Evolutionary conservation across 1,140 invertebrate genomes (phyloP).

Genomic region (Cotesia vestalis): DNA sequence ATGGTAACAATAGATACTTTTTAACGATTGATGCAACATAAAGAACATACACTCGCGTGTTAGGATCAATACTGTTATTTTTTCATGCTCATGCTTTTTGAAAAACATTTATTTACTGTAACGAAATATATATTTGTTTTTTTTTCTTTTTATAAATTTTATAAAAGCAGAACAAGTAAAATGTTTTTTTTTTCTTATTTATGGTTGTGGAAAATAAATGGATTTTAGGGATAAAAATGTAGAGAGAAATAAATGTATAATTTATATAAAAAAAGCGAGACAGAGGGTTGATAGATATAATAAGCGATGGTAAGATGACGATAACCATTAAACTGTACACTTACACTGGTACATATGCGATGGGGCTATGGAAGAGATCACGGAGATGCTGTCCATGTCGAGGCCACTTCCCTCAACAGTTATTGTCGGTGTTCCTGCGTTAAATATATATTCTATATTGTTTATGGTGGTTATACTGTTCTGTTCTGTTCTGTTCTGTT

Average conservation of each 20-base stretch:
- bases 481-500: not conserved
- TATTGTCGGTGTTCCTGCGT: slow-evolving; percentile 72
- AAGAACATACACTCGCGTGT: slow-evolving; percentile 44
- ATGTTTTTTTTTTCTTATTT: no score
- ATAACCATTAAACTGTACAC: slow-evolving; percentile 60
- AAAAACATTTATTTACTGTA: not conserved
- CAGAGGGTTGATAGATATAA: not conserved
- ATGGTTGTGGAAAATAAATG: no score
- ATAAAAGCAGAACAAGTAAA: no score
- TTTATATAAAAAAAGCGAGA: no score
- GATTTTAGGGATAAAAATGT: no score
- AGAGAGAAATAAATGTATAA: no score
- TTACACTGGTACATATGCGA: slow-evolving; percentile 85
- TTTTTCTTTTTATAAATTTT: no score
- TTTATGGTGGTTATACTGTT: no score
- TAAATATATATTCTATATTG: slow-evolving; percentile 49
- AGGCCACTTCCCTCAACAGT: slow-evolving; percentile 72
- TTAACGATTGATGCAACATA: slow-evolving; percentile 44
- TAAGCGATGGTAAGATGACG: slow-evolving; percentile 6
- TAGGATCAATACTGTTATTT: not conserved
- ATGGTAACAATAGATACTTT: slow-evolving; percentile 4
- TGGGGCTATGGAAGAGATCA: slow-evolving; percentile 76
- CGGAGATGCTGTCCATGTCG: slow-evolving; percentile 78
- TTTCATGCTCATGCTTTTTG: slow-evolving; percentile 48
- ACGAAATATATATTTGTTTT: no score